Base-by-base conservation (phyloP, 2,888 invertebrate species). In the Epicampocera succincta region DNA sequence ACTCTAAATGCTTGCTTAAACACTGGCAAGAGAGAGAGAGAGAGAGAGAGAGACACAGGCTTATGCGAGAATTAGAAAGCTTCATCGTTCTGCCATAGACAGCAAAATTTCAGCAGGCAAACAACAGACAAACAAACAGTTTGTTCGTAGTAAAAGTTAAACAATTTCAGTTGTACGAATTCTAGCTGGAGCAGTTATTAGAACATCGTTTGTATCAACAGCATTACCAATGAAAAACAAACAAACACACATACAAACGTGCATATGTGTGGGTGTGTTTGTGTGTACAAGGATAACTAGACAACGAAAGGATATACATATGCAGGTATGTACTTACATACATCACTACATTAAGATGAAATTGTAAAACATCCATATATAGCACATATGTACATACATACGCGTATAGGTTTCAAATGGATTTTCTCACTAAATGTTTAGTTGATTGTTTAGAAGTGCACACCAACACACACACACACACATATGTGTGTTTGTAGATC, bases 61-160 rank as follows among this genome's bases (percentile, higher is more conserved):
- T 78, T 75, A 78, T 78, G 78, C 78, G 82, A 82, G 65, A 74
- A 82, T 82, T 82, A 82, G 78, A 81, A 46, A 82, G 60, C 15
- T 78, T 3, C 25, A 33, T 74, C 63, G 63, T 82, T 78, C 50
- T 78, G 78, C 69, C 42, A 71, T 60, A 63, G 73, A 80, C 73
- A 80, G 76, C 80, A 79, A 66, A 68, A 83, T 73, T 75, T 83
- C 61, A 80, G 58, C 75, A 73, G 42, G 21, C 60, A 79, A 66
- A 80, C 46, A 75, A 72, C 48, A 72, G 44, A 50, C 66, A 69
- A 13, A 61, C 75, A 44, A n/a, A 52, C 58, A 60, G 54, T 54
- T 38, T 40, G 15, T 40, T 66, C 42, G 29, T 50, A 40, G 40
- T 68, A 60, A 42, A 76, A 80, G 50, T 40, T 73, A 81, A 68